Evolutionary conservation across 92 coral and sea anemone genomes (phyloP), one percentile per base, ranked within the genome.

Genomic region (Desmophyllum pertusum): DNA sequence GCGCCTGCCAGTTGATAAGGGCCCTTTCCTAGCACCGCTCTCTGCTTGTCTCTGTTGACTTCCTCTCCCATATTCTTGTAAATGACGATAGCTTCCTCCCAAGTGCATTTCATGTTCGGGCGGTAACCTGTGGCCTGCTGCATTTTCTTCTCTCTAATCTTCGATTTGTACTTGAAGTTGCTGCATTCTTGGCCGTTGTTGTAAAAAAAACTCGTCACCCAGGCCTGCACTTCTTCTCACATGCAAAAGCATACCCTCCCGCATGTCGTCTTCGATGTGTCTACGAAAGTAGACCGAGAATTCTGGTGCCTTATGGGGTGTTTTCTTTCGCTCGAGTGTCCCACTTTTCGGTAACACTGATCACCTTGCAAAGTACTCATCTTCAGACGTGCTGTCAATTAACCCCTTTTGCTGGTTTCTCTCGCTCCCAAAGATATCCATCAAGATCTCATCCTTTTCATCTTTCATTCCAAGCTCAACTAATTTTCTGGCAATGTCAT

Each of bases 361-460:
- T 57, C 21, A 71, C 88, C 72, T 90, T 27, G 94, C 91, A 51
- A 90, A 35, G 43, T 80, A 85, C 73, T 91, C 94, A 11, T 84
- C 90, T 23, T 41, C 75, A 2, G 77, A 59, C 21, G 61, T 29
- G 43, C 87, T 87, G 84, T 88, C 93, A 6, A 81, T 75, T 27
- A 87, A 65, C 7, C 86, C 89, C 65, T 80, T 83, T 69, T 87
- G 79, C 41, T 87, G 59, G 61, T 72, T 73, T 30, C 19, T 43
- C 64, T 90, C 91, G 25, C 70, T 25, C 36, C 90, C 85, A 70
- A 86, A 77, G 11, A 77, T 77, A 51, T 86, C 90, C 41, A 63
- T 9, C 27, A 86, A 83, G 18, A 90, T 73, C 70, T 81, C 90
- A 5, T 43, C 29, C 43, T 73, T 69, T 36, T 50, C 11, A 35